A percentile compares a stretch with the other conserved stretches of the same genome.
Evolutionary conservation across 2,113 vertebrate species (phyloP).

Genomic region (Manacus vitellinus): DNA sequence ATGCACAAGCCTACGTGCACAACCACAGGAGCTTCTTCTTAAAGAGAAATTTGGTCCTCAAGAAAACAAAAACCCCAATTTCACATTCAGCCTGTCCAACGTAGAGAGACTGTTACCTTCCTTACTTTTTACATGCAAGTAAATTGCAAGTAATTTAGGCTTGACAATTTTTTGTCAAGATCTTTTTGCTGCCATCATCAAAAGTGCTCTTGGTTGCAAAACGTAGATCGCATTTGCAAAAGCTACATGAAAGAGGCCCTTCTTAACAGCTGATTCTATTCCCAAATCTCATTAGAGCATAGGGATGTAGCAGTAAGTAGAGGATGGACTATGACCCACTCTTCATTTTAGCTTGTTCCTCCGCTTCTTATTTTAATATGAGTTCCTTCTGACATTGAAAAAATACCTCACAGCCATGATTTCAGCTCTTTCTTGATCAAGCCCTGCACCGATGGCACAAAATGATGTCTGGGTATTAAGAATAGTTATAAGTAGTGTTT

Average conservation of each 20-base stretch:
- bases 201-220: background rate
- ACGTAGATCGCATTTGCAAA: background rate
- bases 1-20: accelerated
- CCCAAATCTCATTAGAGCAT: background rate
- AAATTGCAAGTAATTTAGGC: background rate
- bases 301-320: background rate
- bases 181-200: background rate
- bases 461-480: background rate
- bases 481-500: background rate
- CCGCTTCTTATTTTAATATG: background rate
- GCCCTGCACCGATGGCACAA: background rate
- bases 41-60: background rate
- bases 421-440: background rate
- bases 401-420: background rate
- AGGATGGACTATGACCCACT: background rate
- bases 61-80: background rate
- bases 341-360: background rate
- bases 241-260: background rate
- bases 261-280: background rate
- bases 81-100: background rate
- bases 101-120: background rate
- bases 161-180: background rate
- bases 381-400: background rate
- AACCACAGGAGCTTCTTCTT: background rate
- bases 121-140: background rate